A percentile compares a stretch with the other conserved stretches of the same genome.
These are phyloP conservation scores for Halictus quadricinctus DNA, from an alignment of 2,888 invertebrate species.

Conservation along the genomic window DNA sequence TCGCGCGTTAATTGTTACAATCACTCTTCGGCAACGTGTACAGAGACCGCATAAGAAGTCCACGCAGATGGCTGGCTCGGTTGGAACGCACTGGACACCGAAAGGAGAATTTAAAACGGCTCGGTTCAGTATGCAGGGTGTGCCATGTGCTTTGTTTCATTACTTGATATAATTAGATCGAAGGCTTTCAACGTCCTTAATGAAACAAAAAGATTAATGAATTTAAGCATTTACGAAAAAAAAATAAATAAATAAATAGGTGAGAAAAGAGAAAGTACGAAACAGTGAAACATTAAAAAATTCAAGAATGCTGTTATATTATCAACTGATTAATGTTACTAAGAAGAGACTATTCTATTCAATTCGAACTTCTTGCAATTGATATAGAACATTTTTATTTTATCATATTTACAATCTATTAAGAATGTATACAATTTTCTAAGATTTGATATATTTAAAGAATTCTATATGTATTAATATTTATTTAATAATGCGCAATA, in stretches of 20 bases:
- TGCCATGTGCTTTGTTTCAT: conserved; percentile 2
- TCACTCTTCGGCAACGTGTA: conserved; percentile 58
- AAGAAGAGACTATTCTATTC: background rate
- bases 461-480: too few species aligned
- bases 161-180: background rate
- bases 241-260: background rate
- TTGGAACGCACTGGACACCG: conserved; percentile 28
- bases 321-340: background rate
- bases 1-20: conserved; percentile 66
- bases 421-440: too few species aligned
- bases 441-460: too few species aligned
- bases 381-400: background rate
- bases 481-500: too few species aligned
- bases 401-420: background rate
- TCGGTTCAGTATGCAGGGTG: background rate
- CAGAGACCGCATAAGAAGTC: conserved; percentile 36
- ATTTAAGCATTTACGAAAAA: background rate
- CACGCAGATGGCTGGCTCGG: conserved; percentile 31
- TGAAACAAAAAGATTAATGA: background rate
- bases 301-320: background rate
- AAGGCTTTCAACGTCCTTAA: background rate
- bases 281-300: too few species aligned
- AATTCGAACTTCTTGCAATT: too few species aligned
- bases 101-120: background rate
- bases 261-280: background rate